These are phyloP conservation scores for Halisarca cf. caerulea DNA, from an alignment of 37 sponge, comb jelly and placozoan genomes.

Conservation along the genomic window DNA sequence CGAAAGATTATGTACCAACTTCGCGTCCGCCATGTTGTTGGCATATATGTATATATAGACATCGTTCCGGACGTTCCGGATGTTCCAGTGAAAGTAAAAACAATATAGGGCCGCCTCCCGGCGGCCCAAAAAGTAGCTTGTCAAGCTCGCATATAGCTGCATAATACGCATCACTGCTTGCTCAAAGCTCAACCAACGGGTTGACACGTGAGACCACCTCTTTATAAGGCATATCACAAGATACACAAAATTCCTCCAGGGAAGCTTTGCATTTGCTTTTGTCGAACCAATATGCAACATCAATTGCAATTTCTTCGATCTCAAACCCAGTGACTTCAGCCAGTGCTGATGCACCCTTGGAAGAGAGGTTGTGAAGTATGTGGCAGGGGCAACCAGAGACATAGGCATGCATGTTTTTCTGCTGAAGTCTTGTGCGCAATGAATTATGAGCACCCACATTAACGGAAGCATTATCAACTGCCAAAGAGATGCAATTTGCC, in stretches of 20 bases:
- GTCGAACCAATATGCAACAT: not conserved
- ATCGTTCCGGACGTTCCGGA: too few relatives aligned
- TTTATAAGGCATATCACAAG: slow-evolving; percentile 37
- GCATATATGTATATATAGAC: too few relatives aligned
- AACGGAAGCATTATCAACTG: slow-evolving; percentile 45
- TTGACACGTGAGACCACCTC: slow-evolving; percentile 28
- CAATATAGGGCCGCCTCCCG: too few relatives aligned
- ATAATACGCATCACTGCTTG: slow-evolving; percentile 24
- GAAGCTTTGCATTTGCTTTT: slow-evolving; percentile 22
- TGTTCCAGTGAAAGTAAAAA: too few relatives aligned
- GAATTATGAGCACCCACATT: slow-evolving; percentile 26
- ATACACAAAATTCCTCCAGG: slow-evolving; percentile 31
- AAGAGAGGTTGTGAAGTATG: slow-evolving; percentile 23
- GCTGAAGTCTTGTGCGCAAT: slow-evolving; percentile 4
- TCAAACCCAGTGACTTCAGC: slow-evolving; percentile 28
- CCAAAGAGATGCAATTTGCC: slow-evolving; percentile 19
- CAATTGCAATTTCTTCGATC: not conserved
- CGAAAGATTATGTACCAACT: too few relatives aligned
- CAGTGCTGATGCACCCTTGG: not conserved
- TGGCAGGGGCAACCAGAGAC: slow-evolving; percentile 34
- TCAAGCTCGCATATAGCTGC: slow-evolving; percentile 7
- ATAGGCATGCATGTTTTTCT: not conserved
- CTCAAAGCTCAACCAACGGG: slow-evolving; percentile 44
- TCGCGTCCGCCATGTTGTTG: too few relatives aligned
- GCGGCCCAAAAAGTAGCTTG: slow-evolving; percentile 45